Evolutionary conservation across 2,797 vertebrate species (phyloP).

Genomic region (Austrolebias charrua): DNA sequence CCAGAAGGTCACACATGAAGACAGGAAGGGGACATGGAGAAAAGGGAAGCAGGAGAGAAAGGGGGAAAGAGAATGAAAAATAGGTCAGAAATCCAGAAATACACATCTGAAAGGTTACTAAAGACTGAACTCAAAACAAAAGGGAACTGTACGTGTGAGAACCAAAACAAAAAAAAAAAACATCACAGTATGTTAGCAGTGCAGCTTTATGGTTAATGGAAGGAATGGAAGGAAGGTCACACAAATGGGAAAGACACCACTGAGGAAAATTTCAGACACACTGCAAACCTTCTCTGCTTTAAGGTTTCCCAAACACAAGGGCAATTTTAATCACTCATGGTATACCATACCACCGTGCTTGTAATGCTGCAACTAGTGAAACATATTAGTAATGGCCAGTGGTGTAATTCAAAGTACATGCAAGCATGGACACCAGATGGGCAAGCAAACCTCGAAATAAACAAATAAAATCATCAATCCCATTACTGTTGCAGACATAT

Average conservation of each 20-base stretch:
- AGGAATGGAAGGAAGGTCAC: conserved; percentile 58
- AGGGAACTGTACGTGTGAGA: conserved; percentile 76
- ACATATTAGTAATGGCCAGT: conserved; percentile 46
- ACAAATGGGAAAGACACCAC: conserved; percentile 32
- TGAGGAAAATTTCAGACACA: conserved; percentile 31
- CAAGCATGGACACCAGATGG: not conserved
- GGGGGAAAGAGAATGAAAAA: conserved; percentile 85
- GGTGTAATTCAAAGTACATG: conserved; percentile 38
- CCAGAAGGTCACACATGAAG: conserved; percentile 86
- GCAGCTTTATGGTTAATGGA: conserved; percentile 73
- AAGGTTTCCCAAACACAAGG: not conserved
- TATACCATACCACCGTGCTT: too few species aligned
- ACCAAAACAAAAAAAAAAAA: conserved; percentile 47
- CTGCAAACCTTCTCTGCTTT: conserved; percentile 28
- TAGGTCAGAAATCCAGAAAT: conserved; percentile 95
- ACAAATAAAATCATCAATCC: too few species aligned
- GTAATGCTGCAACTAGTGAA: not conserved
- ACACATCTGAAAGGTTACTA: conserved; percentile 85
- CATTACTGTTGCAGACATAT: too few species aligned
- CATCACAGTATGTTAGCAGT: conserved; percentile 77
- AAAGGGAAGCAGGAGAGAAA: conserved; percentile 69
- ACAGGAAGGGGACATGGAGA: conserved; percentile 69
- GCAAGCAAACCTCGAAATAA: too few species aligned
- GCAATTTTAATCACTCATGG: not conserved
- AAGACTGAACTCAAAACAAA: conserved; percentile 68